Base-by-base conservation (phyloP, 2,797 vertebrate genomes). In the Decapterus maruadsi region DNA sequence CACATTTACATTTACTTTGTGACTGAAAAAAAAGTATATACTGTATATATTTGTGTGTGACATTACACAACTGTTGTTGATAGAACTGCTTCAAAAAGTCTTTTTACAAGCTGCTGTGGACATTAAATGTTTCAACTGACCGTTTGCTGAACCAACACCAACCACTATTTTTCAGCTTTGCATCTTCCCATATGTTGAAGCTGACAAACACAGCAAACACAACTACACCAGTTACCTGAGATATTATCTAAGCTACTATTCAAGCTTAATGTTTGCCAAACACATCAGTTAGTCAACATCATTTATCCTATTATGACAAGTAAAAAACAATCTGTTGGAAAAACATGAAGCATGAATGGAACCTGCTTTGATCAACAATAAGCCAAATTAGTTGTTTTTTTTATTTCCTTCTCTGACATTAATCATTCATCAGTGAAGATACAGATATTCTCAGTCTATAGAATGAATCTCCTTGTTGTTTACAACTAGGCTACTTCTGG, bases 1-100 rank as follows among this genome's bases (percentile, higher is more conserved):
- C 56, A 82, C 68, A 75, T 83, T 81, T 54, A 68, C 36, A 75
- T 54, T 84, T 68, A 62, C 51, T 13, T 51, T 64, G 55, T 68
- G 65, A 66, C 42, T 79, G 19, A 7, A 48, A 60, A 60, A 45
- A 48, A 71, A 59, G 31, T 34, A 34, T 34, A 34, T 36, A 36
- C n/a, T n/a, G n/a, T 36, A 8, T 36, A 34, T 34, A 34, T 34
- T 34, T 34, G 31, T 16, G 16, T 7, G 19, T n/a, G 22, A 62
- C n/a, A 42, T 42, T n/a, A 65, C 34, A 60, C 13, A 57, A 29
- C 14, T 38, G 22, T 78, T 43, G 67, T 48, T 51, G 17, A 56
- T 20, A 42, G 6, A 54, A 36, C 48, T 36, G 36, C 20, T 42
- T 56, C 0, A 38, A 36, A 48, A 65, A 57, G 14, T 14, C 19